A percentile compares a stretch with the other conserved stretches of the same genome.
phyloP scores from a whole-genome alignment of 2,113 vertebrate genomes.

The Heterotilapia buettikoferi region DNA sequence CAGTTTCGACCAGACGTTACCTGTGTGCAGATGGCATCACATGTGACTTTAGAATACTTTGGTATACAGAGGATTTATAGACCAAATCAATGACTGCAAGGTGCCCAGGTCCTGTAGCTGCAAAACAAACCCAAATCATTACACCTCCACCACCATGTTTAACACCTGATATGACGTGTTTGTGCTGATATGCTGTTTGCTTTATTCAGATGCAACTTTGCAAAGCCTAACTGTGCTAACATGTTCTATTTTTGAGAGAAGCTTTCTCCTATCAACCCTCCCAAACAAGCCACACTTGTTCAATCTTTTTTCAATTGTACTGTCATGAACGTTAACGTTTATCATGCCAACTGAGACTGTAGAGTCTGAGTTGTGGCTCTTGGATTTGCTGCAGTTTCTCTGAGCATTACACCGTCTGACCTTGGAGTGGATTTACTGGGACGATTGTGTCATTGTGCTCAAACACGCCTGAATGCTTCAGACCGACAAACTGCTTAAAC shows the following conservation, averaged over 20 bases:
- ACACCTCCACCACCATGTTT: neutral
- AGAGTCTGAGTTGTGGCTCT: neutral
- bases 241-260: neutral
- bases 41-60: rapidly evolving
- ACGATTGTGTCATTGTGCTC: neutral
- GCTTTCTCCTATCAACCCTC: neutral
- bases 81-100: neutral
- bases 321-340: neutral
- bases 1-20: rapidly evolving
- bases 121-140: neutral
- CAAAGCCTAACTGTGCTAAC: neutral
- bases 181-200: neutral
- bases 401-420: neutral
- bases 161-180: neutral
- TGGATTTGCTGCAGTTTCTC: neutral
- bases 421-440: neutral
- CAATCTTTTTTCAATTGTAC: neutral
- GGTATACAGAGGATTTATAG: rapidly evolving
- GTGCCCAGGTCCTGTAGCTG: rapidly evolving
- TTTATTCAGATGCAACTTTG: neutral
- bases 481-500: neutral
- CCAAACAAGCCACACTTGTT: neutral
- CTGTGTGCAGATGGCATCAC: neutral
- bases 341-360: neutral
- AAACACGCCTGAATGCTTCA: neutral